Base-by-base conservation (phyloP, 2,888 invertebrate species). In the Mechanitis mazaeus region DNA sequence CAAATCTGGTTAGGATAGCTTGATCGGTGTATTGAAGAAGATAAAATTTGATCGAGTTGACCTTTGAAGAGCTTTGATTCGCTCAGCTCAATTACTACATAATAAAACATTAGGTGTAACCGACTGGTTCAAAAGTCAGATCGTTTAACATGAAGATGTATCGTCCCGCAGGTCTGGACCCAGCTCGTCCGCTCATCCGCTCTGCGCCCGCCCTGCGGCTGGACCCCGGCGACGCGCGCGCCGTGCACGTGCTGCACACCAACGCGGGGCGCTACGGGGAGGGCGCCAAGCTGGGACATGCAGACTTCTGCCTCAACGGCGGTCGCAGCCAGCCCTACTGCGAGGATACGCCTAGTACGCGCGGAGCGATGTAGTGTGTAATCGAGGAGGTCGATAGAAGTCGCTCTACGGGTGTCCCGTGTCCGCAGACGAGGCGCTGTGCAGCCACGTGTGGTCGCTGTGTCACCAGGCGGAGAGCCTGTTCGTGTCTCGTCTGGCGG, bases 241-340 rank as follows among this genome's bases (percentile, higher is more conserved):
- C 94, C 0, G 95, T 95, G 3, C 94, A 95, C 79, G 94, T 95
- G 31, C 90, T 95, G 33, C 95, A 95, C 76, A 95, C 95, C 0
- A 95, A 95, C 78, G 95, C 95, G 0, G 95, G 95, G 0, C 92
- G 93, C 65, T 95, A 95, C 79, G 95, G 95, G 0, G 95, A 95
- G 78, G 92, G 91, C 2, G 94, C 94, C 4, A 87, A 93, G 3
- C 91, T 94, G 3, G 95, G 95, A 0, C 94, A 95, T 76, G 94
- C 95, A 0, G 95, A 95, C 84, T 94, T 95, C 83, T 95, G 95
- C 74, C 92, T 95, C 47, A 95, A 95, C 75, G 95, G 95, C 0
- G 95, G 95, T n/a, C 83, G 92, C 62, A 88, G 92, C 62, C 95
- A 95, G 77, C 95, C 95, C 0, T 95, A 92, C 77, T 95, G 95